Percentiles rank a stretch among this genome's conserved stretches.
phyloP scores from a whole-genome alignment of 53 echinoderm and acorn worm species.

The Zoroaster sp. region DNA sequence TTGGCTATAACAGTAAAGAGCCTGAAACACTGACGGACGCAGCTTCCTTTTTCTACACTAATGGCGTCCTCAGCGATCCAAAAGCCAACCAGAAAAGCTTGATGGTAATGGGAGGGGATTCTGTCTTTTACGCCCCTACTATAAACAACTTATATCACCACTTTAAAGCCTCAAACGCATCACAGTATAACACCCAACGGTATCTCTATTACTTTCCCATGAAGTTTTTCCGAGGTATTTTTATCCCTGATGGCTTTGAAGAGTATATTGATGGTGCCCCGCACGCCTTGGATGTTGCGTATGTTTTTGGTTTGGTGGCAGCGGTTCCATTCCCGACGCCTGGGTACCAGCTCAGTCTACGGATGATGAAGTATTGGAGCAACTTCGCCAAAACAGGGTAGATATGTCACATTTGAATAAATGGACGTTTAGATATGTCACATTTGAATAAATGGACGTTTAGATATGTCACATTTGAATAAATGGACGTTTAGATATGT shows the following conservation, averaged over 20 bases:
- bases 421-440: too few relatives aligned
- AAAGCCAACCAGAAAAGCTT: not conserved
- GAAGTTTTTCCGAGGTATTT: not conserved
- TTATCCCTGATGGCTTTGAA: not conserved
- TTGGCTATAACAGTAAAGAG: not conserved
- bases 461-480: too few relatives aligned
- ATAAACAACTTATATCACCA: not conserved
- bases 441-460: too few relatives aligned
- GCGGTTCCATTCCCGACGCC: not conserved
- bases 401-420: too few relatives aligned
- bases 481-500: too few relatives aligned
- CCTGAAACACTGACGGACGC: not conserved
- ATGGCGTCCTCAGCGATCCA: not conserved
- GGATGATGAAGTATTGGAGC: constrained; percentile 54
- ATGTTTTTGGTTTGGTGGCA: not conserved
- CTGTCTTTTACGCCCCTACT: not conserved
- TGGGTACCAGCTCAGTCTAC: not conserved
- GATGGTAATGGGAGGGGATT: not conserved
- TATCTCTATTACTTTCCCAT: not conserved
- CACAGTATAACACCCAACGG: not conserved
- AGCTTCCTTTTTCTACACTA: not conserved
- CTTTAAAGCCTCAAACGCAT: not conserved
- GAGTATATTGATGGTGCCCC: constrained; percentile 8
- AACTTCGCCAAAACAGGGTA: constrained; percentile 63
- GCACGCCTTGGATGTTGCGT: not conserved